Base-by-base conservation (phyloP, 2,113 vertebrate species). In the Poeciliopsis occidentalis region DNA sequence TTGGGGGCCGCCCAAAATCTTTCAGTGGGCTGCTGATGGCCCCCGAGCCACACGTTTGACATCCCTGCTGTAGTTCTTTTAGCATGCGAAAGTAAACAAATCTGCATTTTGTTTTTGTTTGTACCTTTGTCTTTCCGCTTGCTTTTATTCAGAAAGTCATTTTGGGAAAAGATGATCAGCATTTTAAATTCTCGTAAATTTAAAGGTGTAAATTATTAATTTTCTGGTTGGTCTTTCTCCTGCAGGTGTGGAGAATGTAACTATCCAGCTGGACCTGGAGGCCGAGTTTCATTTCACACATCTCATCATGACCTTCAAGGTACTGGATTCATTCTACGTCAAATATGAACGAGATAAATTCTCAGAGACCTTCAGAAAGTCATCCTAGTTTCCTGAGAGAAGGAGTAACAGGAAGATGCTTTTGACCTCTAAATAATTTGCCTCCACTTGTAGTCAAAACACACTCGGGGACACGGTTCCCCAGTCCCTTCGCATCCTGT, bases 231-330 rank as follows among this genome's bases (percentile, higher is more conserved):
- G 30, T 44, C 60, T 71, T 65, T 57, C 8, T 10, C 12, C 37
- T 80, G 63, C 90, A 99, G 98, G 97, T 64, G 71, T 97, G 91
- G 97, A 99, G 93, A 98, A 99, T 0, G 97, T 98, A 67, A 97
- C 97, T 69, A 92, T 99, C 86, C 96, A 97, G 88, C 92, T 99
- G 92, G 94, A 99, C 91, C 89, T 99, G 86, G 98, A 99, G 88
- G 96, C 98, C 0, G 97, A 99, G 93, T 99, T 99, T 91, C 98
- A 99, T 89, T 99, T 99, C 91, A 99, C 98, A 88, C 98, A 99
- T 91, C 96, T 99, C 92, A 98, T 99, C 89, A 99, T 99, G 98
- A 99, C 97, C 61, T 99, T 99, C 92, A 99, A 97, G 97, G 98
- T 99, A 94, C 93, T 89, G 44, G 15, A 29, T 71, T 64, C 47